A percentile compares a stretch with the other conserved stretches of the same genome.
These are phyloP conservation scores for Chlorocebus sabaeus DNA, from an alignment of 2,113 vertebrate genomes.

Conservation along the genomic window DNA sequence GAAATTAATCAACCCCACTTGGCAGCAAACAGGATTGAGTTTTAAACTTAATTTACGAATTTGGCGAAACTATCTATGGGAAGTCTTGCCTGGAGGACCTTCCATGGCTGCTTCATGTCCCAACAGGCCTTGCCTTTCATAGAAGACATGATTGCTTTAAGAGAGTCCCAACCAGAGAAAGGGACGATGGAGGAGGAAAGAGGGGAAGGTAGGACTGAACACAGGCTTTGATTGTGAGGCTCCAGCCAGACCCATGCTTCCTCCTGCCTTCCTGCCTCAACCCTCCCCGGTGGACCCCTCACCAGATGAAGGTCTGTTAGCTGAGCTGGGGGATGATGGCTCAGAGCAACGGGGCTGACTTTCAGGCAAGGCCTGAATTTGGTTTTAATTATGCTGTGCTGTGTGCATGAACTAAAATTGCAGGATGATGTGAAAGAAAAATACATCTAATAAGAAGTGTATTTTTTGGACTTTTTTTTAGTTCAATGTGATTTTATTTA, in stretches of 20 bases:
- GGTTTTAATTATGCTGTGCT: neutral
- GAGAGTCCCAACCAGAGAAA: neutral
- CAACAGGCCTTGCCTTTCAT: too few species aligned
- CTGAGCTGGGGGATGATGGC: neutral
- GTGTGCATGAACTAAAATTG: neutral
- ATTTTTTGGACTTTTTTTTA: neutral
- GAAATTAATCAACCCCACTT: too few species aligned
- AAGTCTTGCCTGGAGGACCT: too few species aligned
- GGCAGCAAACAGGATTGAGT: too few species aligned
- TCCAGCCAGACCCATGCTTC: neutral
- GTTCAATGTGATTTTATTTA: too few species aligned
- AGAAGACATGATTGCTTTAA: slow-evolving; percentile 11
- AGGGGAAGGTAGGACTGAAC: neutral
- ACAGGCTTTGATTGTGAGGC: neutral
- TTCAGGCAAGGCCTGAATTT: neutral
- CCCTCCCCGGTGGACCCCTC: neutral
- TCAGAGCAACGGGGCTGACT: neutral
- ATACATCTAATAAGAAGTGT: neutral
- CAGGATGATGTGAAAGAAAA: slow-evolving; percentile 32
- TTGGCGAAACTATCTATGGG: too few species aligned
- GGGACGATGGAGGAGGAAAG: neutral
- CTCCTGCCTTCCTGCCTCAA: neutral
- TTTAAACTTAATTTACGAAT: too few species aligned
- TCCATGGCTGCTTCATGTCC: too few species aligned
- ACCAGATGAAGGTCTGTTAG: neutral